Evolutionary conservation across 1,140 invertebrate species (phyloP), one percentile per base, ranked within the genome.

Genomic region (Nymphalis io): DNA sequence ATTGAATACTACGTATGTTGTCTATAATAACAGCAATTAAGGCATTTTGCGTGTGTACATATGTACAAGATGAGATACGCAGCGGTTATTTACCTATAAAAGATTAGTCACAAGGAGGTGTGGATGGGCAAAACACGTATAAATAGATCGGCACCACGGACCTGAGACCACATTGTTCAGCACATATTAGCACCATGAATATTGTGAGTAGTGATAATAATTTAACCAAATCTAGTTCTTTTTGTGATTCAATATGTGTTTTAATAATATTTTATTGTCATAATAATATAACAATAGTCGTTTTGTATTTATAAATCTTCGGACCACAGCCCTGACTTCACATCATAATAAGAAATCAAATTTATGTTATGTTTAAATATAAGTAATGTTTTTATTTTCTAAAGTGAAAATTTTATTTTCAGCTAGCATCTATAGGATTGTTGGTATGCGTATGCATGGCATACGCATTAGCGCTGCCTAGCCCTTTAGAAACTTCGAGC

Each of bases 1-100:
- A 6, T 33, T 33, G 6, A 33, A 33, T 33, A 33, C 3, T 8
- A 4, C 3, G 27, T 4, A 33, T 33, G 6, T 48, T 3, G 1
- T 48, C 15, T 48, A 2, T 16, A 16, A 48, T 48, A 48, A 16
- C 6, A 48, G 10, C 16, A 48, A 48, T 48, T 48, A 48, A 48
- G 44, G 44, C n/a, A 18, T 16, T 18, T 20, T 48, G 16, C 12
- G 20, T 51, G 20, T n/a, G 42, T 15, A 3, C 13, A 5, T 4
- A 5, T 4, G 3, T 18, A 8, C n/a, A 27, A 44, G 44, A 60
- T 51, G 57, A 68, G 58, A 13, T 60, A 18, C 21, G 13, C 40
- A 68, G 68, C 69, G 76, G 78, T 78, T 82, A 80, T 82, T 80
- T 83, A 78, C 79, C 73, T 71, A 65, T 48, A 38, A 60, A 11